A percentile compares a stretch with the other conserved stretches of the same genome.
Conservation (phyloP, 2,113 vertebrate species). For the Pelusios castaneus region DNA sequence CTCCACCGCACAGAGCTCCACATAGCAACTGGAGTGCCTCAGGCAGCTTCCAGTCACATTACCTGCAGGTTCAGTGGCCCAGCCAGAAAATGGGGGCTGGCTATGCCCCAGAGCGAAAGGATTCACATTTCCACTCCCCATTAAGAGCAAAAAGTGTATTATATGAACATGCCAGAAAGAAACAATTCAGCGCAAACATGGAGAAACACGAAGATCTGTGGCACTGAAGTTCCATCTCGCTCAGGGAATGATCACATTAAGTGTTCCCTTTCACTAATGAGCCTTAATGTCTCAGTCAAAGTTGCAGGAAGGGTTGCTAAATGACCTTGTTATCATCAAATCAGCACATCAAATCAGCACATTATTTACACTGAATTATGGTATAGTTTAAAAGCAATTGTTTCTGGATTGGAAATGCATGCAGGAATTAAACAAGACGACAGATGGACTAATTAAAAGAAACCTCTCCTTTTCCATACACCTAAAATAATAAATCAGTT, state of each 20-base stretch:
- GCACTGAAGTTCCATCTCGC: not conserved
- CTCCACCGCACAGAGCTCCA: too few species aligned
- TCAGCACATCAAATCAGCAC: not conserved
- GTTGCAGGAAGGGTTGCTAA: rapidly evolving
- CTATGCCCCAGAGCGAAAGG: too few species aligned
- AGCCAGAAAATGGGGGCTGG: too few species aligned
- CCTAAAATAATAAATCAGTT: not conserved
- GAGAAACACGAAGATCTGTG: not conserved
- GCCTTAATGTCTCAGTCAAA: not conserved
- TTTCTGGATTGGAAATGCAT: not conserved
- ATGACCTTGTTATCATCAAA: not conserved
- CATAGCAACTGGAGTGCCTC: too few species aligned
- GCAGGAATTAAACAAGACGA: not conserved
- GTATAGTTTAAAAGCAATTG: not conserved
- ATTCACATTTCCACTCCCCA: not conserved
- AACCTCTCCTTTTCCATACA: not conserved
- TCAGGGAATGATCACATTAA: not conserved
- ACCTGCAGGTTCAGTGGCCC: too few species aligned
- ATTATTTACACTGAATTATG: not conserved
- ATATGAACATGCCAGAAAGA: not conserved
- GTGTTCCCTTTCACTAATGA: not conserved
- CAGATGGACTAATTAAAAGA: not conserved
- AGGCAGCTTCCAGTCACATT: too few species aligned
- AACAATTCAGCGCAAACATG: not conserved
- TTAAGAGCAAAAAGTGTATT: not conserved